Evolutionary conservation across 2,797 vertebrate species (phyloP), one percentile per base, ranked within the genome.

Genomic region (Chelidonichthys spinosus): DNA sequence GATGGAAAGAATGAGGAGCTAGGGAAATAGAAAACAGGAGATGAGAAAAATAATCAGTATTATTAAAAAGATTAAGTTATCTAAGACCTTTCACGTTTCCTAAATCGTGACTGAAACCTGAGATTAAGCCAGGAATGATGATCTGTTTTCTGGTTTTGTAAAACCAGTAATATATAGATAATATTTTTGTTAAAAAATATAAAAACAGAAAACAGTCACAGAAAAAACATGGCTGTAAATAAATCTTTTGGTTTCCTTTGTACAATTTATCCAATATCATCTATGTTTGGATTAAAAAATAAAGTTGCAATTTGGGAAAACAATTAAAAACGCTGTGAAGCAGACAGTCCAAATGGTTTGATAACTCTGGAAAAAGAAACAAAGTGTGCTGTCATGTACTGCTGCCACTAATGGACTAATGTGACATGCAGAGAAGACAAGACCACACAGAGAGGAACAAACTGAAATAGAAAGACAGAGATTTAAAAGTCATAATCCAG

Each of bases 401-500:
- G 44, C 6, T 9, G 53, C 44, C 56, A 47, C 37, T 73, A 33
- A 72, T 44, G 43, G 43, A 4, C 8, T 33, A 10, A 60, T 6
- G 53, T 67, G 64, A 40, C 54, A 40, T 7, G 50, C 11, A 54
- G 54, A 59, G 13, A 65, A 46, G 11, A 54, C 47, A 6, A 44
- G 43, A 60, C 14, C 25, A 63, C 8, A 56, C 40, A 33, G 39
- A 50, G 3, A 17, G 9, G 18, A 37, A 42, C 17, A 52, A 63
- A 58, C 4, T 33, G 17, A 60, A n/a, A 49, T 37, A 25, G 58
- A 66, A 54, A 63, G 46, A 60, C 55, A 66, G 13, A 65, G 74
- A 83, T 36, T n/a, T 40, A 33, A 44, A 44, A 74, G 50, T 60
- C 63, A 53, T 77, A 78, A 81, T 84, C 74, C 78, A 79, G 73